A percentile compares a stretch with the other conserved stretches of the same genome.
phyloP scores from a whole-genome alignment of 2,797 vertebrate species.

The Sebastiscus tertius region DNA sequence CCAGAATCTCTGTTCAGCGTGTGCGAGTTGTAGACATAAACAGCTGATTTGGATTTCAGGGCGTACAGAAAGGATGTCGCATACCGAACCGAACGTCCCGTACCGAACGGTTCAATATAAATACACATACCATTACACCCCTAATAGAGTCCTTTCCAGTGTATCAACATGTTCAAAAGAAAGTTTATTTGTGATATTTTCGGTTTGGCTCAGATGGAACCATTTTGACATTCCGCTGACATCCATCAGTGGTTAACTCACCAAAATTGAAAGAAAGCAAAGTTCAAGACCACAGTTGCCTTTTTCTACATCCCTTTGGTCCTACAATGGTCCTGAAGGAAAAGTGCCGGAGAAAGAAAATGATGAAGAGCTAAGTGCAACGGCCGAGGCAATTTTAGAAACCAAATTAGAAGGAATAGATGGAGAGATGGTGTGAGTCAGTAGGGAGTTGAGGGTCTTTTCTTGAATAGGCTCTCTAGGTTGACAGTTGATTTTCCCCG shows the following conservation, averaged over 20 bases:
- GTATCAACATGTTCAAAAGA: background rate
- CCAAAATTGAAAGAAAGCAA: background rate
- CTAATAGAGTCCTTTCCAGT: background rate
- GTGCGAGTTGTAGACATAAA: no score
- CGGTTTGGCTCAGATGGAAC: background rate
- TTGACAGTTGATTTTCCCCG: background rate
- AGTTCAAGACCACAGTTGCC: background rate
- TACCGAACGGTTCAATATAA: no score
- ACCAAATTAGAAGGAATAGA: conserved; percentile 11
- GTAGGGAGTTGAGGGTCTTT: background rate
- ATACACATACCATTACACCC: no score
- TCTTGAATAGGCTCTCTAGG: background rate
- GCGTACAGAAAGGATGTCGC: no score
- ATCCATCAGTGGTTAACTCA: background rate
- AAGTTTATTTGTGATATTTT: background rate
- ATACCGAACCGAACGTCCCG: no score
- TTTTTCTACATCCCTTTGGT: background rate
- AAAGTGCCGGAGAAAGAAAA: background rate
- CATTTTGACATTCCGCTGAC: background rate
- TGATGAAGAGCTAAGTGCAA: conserved; percentile 27
- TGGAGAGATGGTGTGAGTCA: background rate
- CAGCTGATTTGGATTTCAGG: no score
- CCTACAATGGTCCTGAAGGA: background rate
- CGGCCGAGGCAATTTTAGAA: conserved; percentile 1
- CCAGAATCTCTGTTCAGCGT: no score